Evolutionary conservation across 2,888 invertebrate genomes (phyloP).

Genomic region (Phlogophora meticulosa): DNA sequence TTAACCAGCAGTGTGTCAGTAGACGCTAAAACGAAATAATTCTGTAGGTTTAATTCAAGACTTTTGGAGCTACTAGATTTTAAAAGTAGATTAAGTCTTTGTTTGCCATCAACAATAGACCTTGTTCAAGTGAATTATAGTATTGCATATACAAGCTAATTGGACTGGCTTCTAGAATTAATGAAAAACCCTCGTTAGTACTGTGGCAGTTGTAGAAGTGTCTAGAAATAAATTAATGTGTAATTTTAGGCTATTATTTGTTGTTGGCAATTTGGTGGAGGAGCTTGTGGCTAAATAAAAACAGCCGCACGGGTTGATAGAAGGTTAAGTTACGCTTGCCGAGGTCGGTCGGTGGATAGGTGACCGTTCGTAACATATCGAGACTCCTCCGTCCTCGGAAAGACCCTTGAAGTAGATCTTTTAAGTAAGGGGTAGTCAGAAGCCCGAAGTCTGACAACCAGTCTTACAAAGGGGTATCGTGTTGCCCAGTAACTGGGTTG

Average conservation of each 20-base stretch:
- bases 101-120: slow-evolving; percentile 41
- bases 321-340: too few relatives aligned
- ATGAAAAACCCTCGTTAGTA: slow-evolving; percentile 12
- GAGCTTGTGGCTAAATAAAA: too few relatives aligned
- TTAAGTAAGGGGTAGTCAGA: too few relatives aligned
- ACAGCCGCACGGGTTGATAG: too few relatives aligned
- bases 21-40: slow-evolving; percentile 47
- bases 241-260: background rate
- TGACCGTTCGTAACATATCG: too few relatives aligned
- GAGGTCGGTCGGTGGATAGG: too few relatives aligned
- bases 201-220: background rate
- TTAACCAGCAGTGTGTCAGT: slow-evolving; percentile 12
- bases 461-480: too few relatives aligned
- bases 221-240: background rate
- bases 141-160: slow-evolving; percentile 34
- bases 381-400: too few relatives aligned
- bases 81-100: slow-evolving; percentile 57
- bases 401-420: too few relatives aligned
- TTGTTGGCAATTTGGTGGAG: too few relatives aligned
- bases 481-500: too few relatives aligned
- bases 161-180: slow-evolving; percentile 11
- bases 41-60: slow-evolving; percentile 34
- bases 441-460: too few relatives aligned
- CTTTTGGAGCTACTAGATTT: slow-evolving; percentile 47
- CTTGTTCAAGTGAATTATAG: slow-evolving; percentile 29